These are phyloP conservation scores for Epinotia brunnichana DNA, from an alignment of 2,888 invertebrate genomes.

Conservation along the genomic window DNA sequence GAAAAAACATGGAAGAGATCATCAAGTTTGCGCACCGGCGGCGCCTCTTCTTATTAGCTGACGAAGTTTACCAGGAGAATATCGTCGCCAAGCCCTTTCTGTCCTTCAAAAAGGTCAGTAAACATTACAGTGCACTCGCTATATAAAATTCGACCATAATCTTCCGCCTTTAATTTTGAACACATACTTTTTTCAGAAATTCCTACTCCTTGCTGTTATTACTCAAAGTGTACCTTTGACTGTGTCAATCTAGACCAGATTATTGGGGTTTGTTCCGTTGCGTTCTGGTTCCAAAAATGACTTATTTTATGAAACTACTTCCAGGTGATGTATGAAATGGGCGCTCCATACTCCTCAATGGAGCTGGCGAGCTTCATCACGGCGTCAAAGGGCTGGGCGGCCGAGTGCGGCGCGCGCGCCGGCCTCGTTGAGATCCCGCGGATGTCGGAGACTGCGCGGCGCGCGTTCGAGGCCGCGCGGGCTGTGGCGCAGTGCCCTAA, in stretches of 20 bases:
- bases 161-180: no score
- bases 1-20: conserved; percentile 93
- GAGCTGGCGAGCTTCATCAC: conserved; percentile 97
- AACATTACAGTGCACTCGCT: not conserved
- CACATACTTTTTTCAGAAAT: no score
- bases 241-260: no score
- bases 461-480: conserved; percentile 91
- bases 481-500: conserved; percentile 95
- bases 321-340: conserved; percentile 92
- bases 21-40: conserved; percentile 95
- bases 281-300: no score
- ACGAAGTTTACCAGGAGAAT: conserved; percentile 98
- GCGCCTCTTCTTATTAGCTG: conserved; percentile 94
- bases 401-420: conserved; percentile 96
- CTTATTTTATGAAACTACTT: not conserved
- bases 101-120: conserved; percentile 92
- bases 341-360: conserved; percentile 90
- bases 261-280: no score
- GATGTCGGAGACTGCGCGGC: conserved; percentile 89
- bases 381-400: conserved; percentile 95
- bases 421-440: conserved; percentile 95
- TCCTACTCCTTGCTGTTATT: no score
- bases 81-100: conserved; percentile 92
- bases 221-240: no score
- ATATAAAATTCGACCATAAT: no score